Conservation (phyloP, 2,888 invertebrate species). For the Drosophila mettleri region DNA sequence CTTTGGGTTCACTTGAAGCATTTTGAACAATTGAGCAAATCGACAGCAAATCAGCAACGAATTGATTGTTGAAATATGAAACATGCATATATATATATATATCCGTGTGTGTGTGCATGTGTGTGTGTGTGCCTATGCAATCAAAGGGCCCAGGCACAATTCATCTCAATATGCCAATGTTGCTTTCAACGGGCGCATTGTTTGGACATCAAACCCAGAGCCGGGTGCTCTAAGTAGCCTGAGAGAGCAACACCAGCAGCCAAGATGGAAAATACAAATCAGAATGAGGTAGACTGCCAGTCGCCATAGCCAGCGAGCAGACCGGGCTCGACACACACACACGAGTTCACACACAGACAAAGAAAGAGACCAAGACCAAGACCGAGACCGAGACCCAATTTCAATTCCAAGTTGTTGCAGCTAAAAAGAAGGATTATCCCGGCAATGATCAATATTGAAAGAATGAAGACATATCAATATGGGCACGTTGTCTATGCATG, state of each 20-base stretch:
- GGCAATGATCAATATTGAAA: conserved; percentile 81
- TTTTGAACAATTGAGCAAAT: conserved; percentile 46
- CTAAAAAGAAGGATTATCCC: conserved; percentile 82
- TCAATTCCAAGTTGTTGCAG: conserved; percentile 62
- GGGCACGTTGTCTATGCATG: conserved; percentile 57
- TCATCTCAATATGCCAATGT: conserved; percentile 81
- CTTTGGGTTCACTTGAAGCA: conserved; percentile 28
- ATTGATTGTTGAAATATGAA: conserved; percentile 52
- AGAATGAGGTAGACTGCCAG: conserved; percentile 37
- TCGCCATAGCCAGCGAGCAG: conserved; percentile 26
- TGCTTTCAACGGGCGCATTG: conserved; percentile 78
- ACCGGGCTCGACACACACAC: conserved; percentile 2
- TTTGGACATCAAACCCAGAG: conserved; percentile 70
- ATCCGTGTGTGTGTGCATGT: not conserved
- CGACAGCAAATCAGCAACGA: conserved; percentile 43
- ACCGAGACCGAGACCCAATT: conserved; percentile 55
- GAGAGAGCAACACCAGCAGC: conserved; percentile 30
- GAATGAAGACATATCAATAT: conserved; percentile 76
- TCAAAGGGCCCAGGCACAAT: conserved; percentile 64
- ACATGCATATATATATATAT: conserved; percentile 1
- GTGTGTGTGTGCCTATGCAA: conserved; percentile 14
- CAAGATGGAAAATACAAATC: conserved; percentile 11
- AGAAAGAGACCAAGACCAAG: conserved; percentile 41
- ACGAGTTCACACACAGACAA: not conserved
- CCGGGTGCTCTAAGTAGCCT: conserved; percentile 56